A percentile compares a stretch with the other conserved stretches of the same genome.
These are phyloP conservation scores for rabbit (Oryctolagus cuniculus) DNA, from an alignment of 2,113 vertebrate species.

Conservation along the genomic window mOryCun1.1 NC_091447.1:7927001-7927500, in stretches of 20 bases:
- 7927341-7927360: background rate
- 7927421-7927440: background rate
- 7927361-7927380: background rate
- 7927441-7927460: background rate
- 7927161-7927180: background rate
- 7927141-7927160: background rate
- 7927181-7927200: background rate
- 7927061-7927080: background rate
- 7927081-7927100: background rate
- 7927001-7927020: background rate
- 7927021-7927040: constrained; percentile 11
- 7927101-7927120: background rate
- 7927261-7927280: background rate
- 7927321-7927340: background rate
- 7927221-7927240: background rate
- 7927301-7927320: background rate
- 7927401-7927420: background rate
- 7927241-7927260: too few relatives aligned
- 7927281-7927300: too few relatives aligned
- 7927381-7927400: background rate
- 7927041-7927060: background rate
- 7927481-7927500: background rate
- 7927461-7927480: background rate
- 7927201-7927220: background rate
- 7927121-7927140: background rate